These are phyloP conservation scores for Chiroxiphia lanceolata DNA, from an alignment of 2,797 vertebrate genomes.

Conservation along the genomic window DNA sequence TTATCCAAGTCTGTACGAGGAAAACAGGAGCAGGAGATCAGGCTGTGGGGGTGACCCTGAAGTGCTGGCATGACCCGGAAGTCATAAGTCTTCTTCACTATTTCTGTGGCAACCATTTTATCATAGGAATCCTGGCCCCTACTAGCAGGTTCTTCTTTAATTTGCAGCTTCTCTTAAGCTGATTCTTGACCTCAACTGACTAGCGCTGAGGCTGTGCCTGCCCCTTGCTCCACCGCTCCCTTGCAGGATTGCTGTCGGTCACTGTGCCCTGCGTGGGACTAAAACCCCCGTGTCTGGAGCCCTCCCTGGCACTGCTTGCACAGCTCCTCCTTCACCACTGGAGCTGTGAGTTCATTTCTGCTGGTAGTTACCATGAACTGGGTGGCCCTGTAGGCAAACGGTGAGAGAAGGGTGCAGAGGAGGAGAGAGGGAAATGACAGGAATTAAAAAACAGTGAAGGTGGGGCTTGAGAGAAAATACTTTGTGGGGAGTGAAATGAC, in stretches of 20 bases:
- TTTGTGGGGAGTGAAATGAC: conserved; percentile 55
- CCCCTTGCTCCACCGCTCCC: not conserved
- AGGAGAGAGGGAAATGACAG: not conserved
- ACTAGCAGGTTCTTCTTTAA: not conserved
- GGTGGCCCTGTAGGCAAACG: conserved; percentile 9
- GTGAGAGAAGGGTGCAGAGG: conserved; percentile 4
- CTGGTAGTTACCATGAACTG: not conserved
- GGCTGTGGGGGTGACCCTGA: not conserved
- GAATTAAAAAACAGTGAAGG: conserved; percentile 20
- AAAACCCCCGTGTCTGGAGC: not conserved
- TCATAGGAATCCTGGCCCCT: not conserved
- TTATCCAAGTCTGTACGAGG: not conserved
- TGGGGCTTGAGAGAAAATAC: conserved; percentile 32
- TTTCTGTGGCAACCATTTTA: not conserved
- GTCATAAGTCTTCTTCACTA: not conserved
- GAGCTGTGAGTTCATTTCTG: not conserved
- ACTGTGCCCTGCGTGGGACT: not conserved
- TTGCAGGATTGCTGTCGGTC: not conserved
- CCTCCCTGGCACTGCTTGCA: not conserved
- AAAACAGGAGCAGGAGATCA: not conserved
- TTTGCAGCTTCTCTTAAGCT: not conserved
- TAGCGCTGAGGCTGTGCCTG: not conserved
- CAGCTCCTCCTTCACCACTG: not conserved
- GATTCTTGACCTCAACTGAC: not conserved
- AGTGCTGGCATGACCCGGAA: not conserved